phyloP scores from a whole-genome alignment of 35 echinoderm and acorn worm genomes.

The Amphiura filiformis region DNA sequence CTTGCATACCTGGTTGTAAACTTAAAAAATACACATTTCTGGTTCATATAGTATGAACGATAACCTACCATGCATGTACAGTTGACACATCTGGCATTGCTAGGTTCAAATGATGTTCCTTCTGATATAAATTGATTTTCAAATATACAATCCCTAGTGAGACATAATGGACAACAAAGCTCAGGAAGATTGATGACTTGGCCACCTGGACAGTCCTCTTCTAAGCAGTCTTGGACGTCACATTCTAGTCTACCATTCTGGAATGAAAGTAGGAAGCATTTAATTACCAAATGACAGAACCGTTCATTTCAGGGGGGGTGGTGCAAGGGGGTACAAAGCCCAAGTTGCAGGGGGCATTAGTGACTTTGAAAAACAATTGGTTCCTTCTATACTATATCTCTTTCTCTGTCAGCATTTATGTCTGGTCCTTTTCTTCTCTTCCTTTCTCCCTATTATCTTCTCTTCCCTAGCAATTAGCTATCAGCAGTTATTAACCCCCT shows the following conservation, averaged over 20 bases:
- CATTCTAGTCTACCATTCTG: conserved; percentile 73
- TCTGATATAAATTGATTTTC: conserved; percentile 59
- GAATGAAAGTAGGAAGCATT: background rate
- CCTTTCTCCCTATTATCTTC: too few species aligned
- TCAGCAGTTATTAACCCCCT: too few species aligned
- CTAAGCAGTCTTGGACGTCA: conserved; percentile 45
- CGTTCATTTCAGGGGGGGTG: background rate
- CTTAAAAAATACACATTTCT: too few species aligned
- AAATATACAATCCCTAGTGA: conserved; percentile 66
- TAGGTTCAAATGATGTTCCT: conserved; percentile 55
- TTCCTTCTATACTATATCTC: too few species aligned
- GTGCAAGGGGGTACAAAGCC: background rate
- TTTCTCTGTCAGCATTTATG: too few species aligned
- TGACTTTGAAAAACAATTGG: too few species aligned
- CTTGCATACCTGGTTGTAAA: too few species aligned
- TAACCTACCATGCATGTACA: conserved; percentile 84
- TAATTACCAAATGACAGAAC: background rate
- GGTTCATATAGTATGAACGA: too few species aligned
- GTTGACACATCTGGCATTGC: conserved; percentile 51
- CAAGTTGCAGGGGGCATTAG: too few species aligned
- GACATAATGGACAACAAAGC: conserved; percentile 72
- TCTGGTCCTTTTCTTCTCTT: too few species aligned
- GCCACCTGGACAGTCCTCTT: conserved; percentile 54
- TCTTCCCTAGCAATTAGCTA: too few species aligned
- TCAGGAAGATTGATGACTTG: conserved; percentile 39